Evolutionary conservation across 2,888 invertebrate species (phyloP), one percentile per base, ranked within the genome.

Genomic region (Corbicula japonica): DNA sequence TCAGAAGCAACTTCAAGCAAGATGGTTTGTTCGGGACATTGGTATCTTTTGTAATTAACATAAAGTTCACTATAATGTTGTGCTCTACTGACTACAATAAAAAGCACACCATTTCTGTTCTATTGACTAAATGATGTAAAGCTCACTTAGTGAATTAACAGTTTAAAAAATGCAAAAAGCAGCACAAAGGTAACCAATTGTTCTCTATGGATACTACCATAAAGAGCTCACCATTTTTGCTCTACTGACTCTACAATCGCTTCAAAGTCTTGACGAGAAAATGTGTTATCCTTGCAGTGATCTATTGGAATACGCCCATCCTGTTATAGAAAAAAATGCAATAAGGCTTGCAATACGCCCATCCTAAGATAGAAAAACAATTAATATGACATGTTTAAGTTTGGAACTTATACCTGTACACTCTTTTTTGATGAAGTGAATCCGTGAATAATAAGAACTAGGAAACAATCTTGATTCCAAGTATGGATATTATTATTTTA

Each of bases 261-360:
- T 15, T 2, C 28, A 54, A 52, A 66, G 1, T 30, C 66, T 18
- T 41, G 38, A 1, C 38, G 35, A 1, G 50, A 38, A 66, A 66
- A 66, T 1, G 21, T 26, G 21, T 66, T 66, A 10, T 54, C 66
- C 15, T 52, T 66, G 30, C 66, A 66, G 1, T 54, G 28, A 30
- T 66, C 66, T 8, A 38, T 41, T 5, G 66, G 54, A 15, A 52
- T 10, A n/a, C 66, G 66, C 3, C 66, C 66, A 18, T 66, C 66
- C 66, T 66, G 38, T 15, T 30, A 52, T 50, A 6, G 0, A 65
- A n/a, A 62, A 26, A 8, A 18, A 48, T 4, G 8, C 10, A 18
- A 4, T 3, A 34, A 34, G 23, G 5, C 28, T 34, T 32, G n/a
- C n/a, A n/a, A n/a, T n/a, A n/a, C n/a, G n/a, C n/a, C n/a, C n/a